Percentiles rank a stretch among this genome's conserved stretches.
Conservation (phyloP, 1,140 invertebrate genomes). For the Drosophila melanogaster region DNA sequence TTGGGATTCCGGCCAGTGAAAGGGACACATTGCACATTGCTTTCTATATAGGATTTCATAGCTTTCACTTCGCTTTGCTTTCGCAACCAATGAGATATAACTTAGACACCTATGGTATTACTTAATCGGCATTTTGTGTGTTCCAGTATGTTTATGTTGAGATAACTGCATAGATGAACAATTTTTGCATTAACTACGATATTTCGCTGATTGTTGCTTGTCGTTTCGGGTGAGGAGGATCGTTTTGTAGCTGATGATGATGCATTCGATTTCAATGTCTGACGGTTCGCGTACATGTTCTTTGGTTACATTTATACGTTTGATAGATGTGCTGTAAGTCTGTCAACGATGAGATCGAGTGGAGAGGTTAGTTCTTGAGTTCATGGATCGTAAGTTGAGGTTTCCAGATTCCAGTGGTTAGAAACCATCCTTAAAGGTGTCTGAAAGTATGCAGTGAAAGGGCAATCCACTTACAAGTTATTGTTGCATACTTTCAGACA, state of each 20-base stretch:
- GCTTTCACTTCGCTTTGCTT: slow-evolving; percentile 49
- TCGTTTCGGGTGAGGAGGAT: slow-evolving; percentile 62
- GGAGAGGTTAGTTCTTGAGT: neutral
- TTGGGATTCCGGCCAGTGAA: slow-evolving; percentile 7
- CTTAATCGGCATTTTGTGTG: slow-evolving; percentile 30
- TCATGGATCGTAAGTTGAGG: too few relatives aligned
- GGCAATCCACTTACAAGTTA: too few relatives aligned
- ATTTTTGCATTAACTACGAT: slow-evolving; percentile 78
- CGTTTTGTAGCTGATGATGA: slow-evolving; percentile 65
- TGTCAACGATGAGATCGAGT: neutral
- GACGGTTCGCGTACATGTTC: slow-evolving; percentile 70
- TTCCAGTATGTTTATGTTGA: slow-evolving; percentile 28
- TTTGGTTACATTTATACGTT: slow-evolving; percentile 67
- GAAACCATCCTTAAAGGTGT: too few relatives aligned
- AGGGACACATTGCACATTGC: slow-evolving; percentile 28
- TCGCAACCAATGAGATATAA: slow-evolving; percentile 65
- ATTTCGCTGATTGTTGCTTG: slow-evolving; percentile 74
- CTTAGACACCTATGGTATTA: slow-evolving; percentile 54
- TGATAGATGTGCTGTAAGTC: slow-evolving; percentile 61
- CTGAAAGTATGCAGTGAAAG: too few relatives aligned
- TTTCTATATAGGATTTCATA: slow-evolving; percentile 18
- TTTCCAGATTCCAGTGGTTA: too few relatives aligned
- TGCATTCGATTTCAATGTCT: slow-evolving; percentile 70
- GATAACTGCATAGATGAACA: slow-evolving; percentile 56
- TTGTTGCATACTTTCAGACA: too few relatives aligned